Percentiles rank a stretch among this genome's conserved stretches.
Conservation (phyloP, 2,797 vertebrate species). For the Serranus cabrilla region DNA sequence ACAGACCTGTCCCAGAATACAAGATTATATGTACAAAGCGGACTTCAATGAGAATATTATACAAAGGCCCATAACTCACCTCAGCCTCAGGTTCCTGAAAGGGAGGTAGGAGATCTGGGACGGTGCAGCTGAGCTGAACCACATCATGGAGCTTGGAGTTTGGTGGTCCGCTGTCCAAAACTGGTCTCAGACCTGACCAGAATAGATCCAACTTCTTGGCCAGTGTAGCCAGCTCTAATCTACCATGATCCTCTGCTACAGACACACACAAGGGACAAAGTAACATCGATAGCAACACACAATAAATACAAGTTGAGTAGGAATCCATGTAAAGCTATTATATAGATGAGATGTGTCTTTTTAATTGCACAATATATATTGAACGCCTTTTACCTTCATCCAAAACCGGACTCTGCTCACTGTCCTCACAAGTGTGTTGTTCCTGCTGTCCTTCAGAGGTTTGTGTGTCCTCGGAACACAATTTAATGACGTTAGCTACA, state of each 20-base stretch:
- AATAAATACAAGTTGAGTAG: neutral
- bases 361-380: neutral
- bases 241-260: neutral
- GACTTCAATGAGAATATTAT: slow-evolving; percentile 64
- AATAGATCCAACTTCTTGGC: slow-evolving; percentile 83
- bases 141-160: slow-evolving; percentile 88
- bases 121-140: slow-evolving; percentile 82
- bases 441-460: neutral
- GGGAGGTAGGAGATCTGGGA: slow-evolving; percentile 76
- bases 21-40: slow-evolving; percentile 89
- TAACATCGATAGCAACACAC: neutral
- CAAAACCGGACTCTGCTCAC: slow-evolving; percentile 8
- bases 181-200: slow-evolving; percentile 90
- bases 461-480: slow-evolving; percentile 53
- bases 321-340: neutral
- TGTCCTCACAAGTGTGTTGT: slow-evolving; percentile 4
- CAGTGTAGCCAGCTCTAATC: neutral
- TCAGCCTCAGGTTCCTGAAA: slow-evolving; percentile 70
- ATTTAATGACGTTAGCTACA: slow-evolving; percentile 89
- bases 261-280: neutral
- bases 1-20: slow-evolving; percentile 90
- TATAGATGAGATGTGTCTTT: neutral
- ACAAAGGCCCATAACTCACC: slow-evolving; percentile 74
- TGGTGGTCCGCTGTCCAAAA: slow-evolving; percentile 85
- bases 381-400: slow-evolving; percentile 46